Base-by-base conservation (phyloP, 1,140 invertebrate genomes). In the Homarus americanus region DNA sequence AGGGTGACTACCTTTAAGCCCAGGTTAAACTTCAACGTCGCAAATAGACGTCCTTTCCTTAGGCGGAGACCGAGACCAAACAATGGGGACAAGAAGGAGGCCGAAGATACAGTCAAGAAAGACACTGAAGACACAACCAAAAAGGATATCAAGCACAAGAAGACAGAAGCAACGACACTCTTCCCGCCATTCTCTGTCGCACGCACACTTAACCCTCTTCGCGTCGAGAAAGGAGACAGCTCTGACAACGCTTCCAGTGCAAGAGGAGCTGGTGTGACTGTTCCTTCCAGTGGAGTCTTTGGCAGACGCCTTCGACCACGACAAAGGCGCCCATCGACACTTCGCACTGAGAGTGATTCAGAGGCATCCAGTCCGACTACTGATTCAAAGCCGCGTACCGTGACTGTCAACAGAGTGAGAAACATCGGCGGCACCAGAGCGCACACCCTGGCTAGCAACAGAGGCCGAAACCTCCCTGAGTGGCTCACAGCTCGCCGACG, bases 131-230 rank as follows among this genome's bases (percentile, higher is more conserved):
- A 44, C 9, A 12, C 40, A 12, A 44, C 44, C 15, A 86, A 90
- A 28, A 90, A 90, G 38, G 72, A 63, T 1, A 63, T 0, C 41
- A 49, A 44, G 75, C 38, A 58, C 20, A 82, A 89, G 36, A 89
- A 89, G 49, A 38, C 87, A 34, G 87, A 90, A 58, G 20, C 49
- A 24, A 49, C 49, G 4, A 90, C 87, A 5, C 87, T 90, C 34
- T 90, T 90, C 80, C 87, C 87, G 7, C 87, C 87, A 28, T 90
- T 90, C 34, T 82, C 87, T 36, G 87, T 90, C 20, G 87, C 87
- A 15, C 80, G 87, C n/a, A 90, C 79, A 10, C 87, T 90, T 28
- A 90, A 90, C 24, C 87, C 87, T 3, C 79, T 63, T 12, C 34
- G 63, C n/a, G n/a, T n/a, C 28, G 34, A 58, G 17, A 63, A 90